Evolutionary conservation across 2,888 invertebrate species (phyloP).

Genomic region (Drosophila bunnanda): DNA sequence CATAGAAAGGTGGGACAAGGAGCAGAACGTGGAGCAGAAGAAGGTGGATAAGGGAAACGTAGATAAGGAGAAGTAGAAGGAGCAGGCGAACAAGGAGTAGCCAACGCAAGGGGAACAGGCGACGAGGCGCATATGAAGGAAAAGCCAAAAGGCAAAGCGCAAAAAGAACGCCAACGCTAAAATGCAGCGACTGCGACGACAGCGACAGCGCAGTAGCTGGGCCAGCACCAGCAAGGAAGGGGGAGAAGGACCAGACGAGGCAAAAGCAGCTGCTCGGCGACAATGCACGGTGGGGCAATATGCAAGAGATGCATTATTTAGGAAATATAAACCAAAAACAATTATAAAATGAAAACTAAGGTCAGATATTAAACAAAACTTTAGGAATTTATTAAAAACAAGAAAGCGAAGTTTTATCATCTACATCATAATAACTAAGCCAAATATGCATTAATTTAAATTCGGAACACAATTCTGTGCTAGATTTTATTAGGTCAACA

Average conservation of each 20-base stretch:
- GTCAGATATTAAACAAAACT: too few species aligned
- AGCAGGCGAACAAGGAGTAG: constrained; percentile 12
- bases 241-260: constrained; percentile 20
- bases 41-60: constrained; percentile 2
- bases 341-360: too few species aligned
- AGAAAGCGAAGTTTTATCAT: too few species aligned
- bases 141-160: constrained; percentile 68
- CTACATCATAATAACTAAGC: too few species aligned
- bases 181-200: constrained; percentile 62
- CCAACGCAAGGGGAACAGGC: constrained; percentile 8
- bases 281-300: constrained; percentile 25
- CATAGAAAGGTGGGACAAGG: constrained; percentile 1
- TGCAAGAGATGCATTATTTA: not conserved
- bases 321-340: not conserved
- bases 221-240: constrained; percentile 11
- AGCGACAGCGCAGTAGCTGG: constrained; percentile 36
- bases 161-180: constrained; percentile 78
- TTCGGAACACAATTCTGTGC: too few species aligned
- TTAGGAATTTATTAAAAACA: not conserved
- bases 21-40: not conserved
- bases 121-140: constrained; percentile 52
- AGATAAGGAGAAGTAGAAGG: not conserved
- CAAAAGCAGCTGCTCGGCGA: constrained; percentile 47
- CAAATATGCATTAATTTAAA: too few species aligned
- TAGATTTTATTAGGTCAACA: too few species aligned